A percentile compares a stretch with the other conserved stretches of the same genome.
Evolutionary conservation across 2,113 vertebrate species (phyloP).

Genomic region (Psammodynastes pulverulentus): DNA sequence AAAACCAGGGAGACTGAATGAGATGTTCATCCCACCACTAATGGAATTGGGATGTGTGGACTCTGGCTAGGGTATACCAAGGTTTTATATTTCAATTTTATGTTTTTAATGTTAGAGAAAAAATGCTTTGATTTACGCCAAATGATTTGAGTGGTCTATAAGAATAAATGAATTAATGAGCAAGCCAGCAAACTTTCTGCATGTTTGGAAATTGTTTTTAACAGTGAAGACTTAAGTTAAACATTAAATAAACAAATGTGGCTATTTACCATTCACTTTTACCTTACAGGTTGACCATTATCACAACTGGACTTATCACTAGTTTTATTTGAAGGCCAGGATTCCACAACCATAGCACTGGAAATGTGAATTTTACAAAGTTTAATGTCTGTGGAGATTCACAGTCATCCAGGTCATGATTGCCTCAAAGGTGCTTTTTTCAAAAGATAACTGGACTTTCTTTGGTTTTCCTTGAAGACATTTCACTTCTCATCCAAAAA

Average conservation of each 20-base stretch:
- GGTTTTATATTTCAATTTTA: neutral
- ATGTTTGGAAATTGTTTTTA: neutral
- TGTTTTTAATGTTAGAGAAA: neutral
- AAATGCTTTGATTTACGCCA: neutral
- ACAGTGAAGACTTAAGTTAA: neutral
- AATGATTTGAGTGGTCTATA: neutral
- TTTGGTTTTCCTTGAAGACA: too few relatives aligned
- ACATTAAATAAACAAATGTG: neutral
- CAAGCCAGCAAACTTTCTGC: neutral
- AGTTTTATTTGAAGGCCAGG: neutral
- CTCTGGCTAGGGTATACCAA: neutral
- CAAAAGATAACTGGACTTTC: too few relatives aligned
- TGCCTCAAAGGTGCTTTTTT: too few relatives aligned
- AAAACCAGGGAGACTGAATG: neutral
- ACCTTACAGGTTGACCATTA: neutral
- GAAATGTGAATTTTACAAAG: neutral
- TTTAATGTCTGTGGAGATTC: neutral
- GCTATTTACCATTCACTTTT: neutral
- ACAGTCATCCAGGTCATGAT: too few relatives aligned
- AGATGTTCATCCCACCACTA: neutral
- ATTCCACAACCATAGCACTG: neutral
- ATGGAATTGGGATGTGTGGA: neutral
- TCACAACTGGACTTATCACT: neutral
- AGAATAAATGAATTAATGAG: neutral
- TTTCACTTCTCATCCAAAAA: too few relatives aligned